These are phyloP conservation scores for Dromaius novaehollandiae DNA, from an alignment of 2,113 vertebrate species.

Conservation along the genomic window DNA sequence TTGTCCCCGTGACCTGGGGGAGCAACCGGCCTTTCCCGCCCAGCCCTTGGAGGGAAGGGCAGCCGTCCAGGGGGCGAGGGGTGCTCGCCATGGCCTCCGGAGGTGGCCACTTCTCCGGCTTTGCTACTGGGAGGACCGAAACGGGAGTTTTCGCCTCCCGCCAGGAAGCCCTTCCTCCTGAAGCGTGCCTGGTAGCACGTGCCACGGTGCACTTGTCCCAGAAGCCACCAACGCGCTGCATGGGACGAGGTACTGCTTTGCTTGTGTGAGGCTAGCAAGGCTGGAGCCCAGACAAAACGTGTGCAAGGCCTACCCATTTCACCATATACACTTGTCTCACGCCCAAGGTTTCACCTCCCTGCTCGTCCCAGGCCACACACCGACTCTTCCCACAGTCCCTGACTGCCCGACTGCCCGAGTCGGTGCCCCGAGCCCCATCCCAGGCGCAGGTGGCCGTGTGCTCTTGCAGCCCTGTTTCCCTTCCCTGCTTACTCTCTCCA, in stretches of 20 bases:
- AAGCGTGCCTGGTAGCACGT: neutral
- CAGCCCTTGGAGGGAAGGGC: too few relatives aligned
- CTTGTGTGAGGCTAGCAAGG: neutral
- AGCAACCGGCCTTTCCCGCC: fast-evolving
- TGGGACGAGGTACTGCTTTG: neutral
- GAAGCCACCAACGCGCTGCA: neutral
- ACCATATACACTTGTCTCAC: fast-evolving
- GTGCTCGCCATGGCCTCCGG: neutral
- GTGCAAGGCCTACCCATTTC: neutral
- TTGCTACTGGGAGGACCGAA: fast-evolving
- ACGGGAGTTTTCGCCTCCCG: neutral
- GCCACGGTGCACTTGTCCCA: neutral
- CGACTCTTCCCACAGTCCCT: fast-evolving
- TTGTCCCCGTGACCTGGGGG: neutral
- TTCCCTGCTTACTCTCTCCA: neutral
- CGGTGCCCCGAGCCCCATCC: neutral
- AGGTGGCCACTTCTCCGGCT: neutral
- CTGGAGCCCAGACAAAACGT: neutral
- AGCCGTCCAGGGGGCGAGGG: fast-evolving
- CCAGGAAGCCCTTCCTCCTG: neutral
- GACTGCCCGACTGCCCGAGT: neutral
- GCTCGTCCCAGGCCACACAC: fast-evolving
- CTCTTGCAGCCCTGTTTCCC: neutral
- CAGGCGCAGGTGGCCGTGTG: fast-evolving
- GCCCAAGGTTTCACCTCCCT: neutral